These are phyloP conservation scores for Hydropsyche betteni DNA, from an alignment of 2,888 invertebrate species.

Conservation along the genomic window DNA sequence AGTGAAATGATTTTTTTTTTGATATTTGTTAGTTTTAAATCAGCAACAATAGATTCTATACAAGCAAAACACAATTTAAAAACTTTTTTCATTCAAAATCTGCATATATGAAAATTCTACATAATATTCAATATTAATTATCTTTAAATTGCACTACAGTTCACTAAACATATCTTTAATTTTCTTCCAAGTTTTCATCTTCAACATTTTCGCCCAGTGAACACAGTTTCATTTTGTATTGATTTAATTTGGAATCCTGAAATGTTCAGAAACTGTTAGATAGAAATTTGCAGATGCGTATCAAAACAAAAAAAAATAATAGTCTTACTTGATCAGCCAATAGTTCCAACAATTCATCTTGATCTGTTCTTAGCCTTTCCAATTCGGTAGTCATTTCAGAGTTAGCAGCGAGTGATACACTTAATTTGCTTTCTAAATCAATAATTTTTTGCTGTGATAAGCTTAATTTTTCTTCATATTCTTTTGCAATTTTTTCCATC, in stretches of 20 bases:
- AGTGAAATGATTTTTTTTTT: no score
- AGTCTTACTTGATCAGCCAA: conserved; percentile 82
- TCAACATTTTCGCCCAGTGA: conserved; percentile 67
- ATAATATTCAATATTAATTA: no score
- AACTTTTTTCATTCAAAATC: no score
- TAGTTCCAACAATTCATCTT: conserved; percentile 90
- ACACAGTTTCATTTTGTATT: conserved; percentile 69
- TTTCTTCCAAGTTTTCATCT: conserved; percentile 55
- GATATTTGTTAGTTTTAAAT: no score
- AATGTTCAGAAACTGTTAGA: conserved; percentile 34
- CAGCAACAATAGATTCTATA: no score
- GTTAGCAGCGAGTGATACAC: conserved; percentile 56
- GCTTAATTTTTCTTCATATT: conserved; percentile 51
- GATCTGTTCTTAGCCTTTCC: conserved; percentile 81
- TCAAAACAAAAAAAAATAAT: conserved; percentile 1
- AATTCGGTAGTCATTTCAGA: conserved; percentile 64
- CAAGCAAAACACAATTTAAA: no score
- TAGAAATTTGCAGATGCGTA: neutral
- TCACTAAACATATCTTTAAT: conserved; percentile 31
- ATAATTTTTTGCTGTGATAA: conserved; percentile 57
- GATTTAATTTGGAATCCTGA: conserved; percentile 69
- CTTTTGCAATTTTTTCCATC: conserved; percentile 43
- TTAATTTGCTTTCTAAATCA: conserved; percentile 55
- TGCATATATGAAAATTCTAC: no score
- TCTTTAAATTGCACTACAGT: no score